phyloP scores from a whole-genome alignment of 1,140 invertebrate species.

The Cydia pomonella region DNA sequence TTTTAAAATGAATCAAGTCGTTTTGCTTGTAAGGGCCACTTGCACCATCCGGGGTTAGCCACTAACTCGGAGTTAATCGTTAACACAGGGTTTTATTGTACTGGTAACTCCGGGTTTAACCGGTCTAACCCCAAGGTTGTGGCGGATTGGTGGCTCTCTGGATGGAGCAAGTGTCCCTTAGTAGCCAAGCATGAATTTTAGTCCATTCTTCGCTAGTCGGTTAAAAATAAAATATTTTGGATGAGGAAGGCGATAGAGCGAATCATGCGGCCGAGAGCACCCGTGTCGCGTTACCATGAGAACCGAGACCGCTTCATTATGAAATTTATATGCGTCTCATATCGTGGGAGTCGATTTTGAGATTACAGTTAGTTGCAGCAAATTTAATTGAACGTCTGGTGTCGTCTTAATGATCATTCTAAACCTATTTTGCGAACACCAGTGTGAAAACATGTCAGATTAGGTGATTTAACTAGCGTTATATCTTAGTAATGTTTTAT shows the following conservation, averaged over 20 bases:
- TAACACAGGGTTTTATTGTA: too few relatives aligned
- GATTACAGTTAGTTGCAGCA: neutral
- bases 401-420: neutral
- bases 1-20: too few relatives aligned
- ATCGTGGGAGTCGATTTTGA: constrained; percentile 51
- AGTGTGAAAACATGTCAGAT: neutral
- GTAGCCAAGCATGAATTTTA: too few relatives aligned
- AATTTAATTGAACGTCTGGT: neutral
- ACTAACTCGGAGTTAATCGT: too few relatives aligned
- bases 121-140: too few relatives aligned
- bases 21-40: too few relatives aligned
- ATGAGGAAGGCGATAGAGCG: constrained; percentile 43
- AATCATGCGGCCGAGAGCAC: constrained; percentile 41
- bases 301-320: constrained; percentile 67
- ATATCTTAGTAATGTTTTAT: neutral
- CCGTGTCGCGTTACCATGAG: constrained; percentile 68
- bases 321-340: constrained; percentile 45
- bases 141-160: too few relatives aligned
- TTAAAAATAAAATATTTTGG: constrained; percentile 5
- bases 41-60: too few relatives aligned
- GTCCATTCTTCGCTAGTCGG: neutral
- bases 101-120: too few relatives aligned
- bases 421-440: neutral
- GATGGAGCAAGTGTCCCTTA: too few relatives aligned
- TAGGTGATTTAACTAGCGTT: neutral